A percentile compares a stretch with the other conserved stretches of the same genome.
These are phyloP conservation scores for Ianthella basta DNA, from an alignment of 37 sponge, comb jelly and placozoan genomes.

Conservation along the genomic window DNA sequence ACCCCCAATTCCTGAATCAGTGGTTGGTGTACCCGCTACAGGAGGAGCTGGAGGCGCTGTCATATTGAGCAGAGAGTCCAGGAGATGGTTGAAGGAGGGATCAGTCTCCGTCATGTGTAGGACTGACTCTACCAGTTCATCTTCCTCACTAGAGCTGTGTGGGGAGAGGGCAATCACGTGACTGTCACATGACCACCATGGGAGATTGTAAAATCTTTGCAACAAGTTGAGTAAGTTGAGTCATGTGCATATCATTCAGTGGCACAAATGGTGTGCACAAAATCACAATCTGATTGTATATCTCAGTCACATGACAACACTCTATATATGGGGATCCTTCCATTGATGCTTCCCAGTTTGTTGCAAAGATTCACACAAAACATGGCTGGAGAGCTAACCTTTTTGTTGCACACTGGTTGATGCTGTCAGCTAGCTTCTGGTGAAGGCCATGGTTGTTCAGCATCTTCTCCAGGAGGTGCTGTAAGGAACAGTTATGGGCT, in stretches of 20 bases:
- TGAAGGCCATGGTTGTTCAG: not conserved
- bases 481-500: not conserved
- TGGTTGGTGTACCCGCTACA: not conserved
- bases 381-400: not conserved
- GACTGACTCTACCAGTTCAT: not conserved
- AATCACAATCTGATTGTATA: too few relatives aligned
- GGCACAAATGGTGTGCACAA: too few relatives aligned
- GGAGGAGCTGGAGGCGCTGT: not conserved
- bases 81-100: not conserved
- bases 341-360: too few relatives aligned
- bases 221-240: too few relatives aligned
- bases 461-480: constrained; percentile 27
- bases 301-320: too few relatives aligned
- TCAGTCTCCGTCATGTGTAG: not conserved
- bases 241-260: too few relatives aligned
- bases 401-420: constrained; percentile 20
- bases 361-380: not conserved
- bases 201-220: too few relatives aligned
- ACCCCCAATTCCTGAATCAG: not conserved
- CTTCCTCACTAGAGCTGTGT: not conserved
- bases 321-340: too few relatives aligned
- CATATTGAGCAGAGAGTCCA: not conserved
- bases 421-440: constrained; percentile 28
- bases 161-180: not conserved
- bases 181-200: too few relatives aligned